phyloP scores from a whole-genome alignment of 2,113 vertebrate genomes.

The Leptobrachium ailaonicum region DNA sequence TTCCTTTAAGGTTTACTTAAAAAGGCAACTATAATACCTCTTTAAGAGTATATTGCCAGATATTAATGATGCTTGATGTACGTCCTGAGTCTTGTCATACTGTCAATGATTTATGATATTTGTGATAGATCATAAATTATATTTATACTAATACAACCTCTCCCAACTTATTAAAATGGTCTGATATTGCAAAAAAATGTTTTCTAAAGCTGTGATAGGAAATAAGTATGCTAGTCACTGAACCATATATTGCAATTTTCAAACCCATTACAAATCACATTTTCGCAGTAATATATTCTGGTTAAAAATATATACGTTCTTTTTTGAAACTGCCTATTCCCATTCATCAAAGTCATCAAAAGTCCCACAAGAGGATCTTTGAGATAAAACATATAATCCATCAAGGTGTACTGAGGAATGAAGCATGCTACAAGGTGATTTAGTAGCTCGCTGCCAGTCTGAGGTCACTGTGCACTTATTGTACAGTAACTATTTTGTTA shows the following conservation, averaged over 20 bases:
- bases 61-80: no score
- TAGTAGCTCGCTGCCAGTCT: conserved; percentile 38
- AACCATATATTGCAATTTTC: conserved; percentile 31
- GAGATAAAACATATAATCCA: conserved; percentile 45
- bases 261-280: conserved; percentile 26
- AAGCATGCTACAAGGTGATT: conserved; percentile 48
- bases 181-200: neutral
- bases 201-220: neutral
- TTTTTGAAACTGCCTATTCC: conserved; percentile 26
- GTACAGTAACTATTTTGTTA: conserved; percentile 30
- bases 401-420: conserved; percentile 41
- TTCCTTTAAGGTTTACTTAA: no score
- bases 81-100: no score
- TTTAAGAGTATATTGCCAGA: no score
- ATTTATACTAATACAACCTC: no score
- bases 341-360: conserved; percentile 48
- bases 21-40: no score
- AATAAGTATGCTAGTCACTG: conserved; percentile 14
- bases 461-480: conserved; percentile 39
- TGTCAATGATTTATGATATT: no score
- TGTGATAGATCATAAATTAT: no score
- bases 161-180: no score
- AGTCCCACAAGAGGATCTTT: conserved; percentile 45
- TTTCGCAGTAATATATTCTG: conserved; percentile 28
- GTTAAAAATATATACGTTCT: conserved; percentile 33